Percentiles rank a stretch among this genome's conserved stretches.
Evolutionary conservation across 2,888 invertebrate species (phyloP).

Genomic region (Synergus itoensis): DNA sequence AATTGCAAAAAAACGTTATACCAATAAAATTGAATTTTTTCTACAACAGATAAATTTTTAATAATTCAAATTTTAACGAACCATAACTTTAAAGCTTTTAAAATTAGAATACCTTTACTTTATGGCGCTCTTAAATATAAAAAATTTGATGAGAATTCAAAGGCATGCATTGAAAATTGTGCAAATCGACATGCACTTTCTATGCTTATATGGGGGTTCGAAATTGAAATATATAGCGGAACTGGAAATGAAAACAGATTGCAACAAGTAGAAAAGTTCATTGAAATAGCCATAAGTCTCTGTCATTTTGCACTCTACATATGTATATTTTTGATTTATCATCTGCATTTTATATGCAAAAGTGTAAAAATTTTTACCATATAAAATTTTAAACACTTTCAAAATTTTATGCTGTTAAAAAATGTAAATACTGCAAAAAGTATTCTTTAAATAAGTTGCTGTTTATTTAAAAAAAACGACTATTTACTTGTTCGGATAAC

Average conservation of each 20-base stretch:
- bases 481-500: background rate
- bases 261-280: conserved; percentile 6
- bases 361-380: no score
- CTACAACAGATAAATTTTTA: no score
- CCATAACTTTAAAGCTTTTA: background rate
- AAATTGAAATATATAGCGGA: conserved; percentile 16
- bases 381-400: background rate
- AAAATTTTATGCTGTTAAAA: background rate
- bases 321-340: background rate
- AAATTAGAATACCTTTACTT: background rate
- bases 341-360: background rate
- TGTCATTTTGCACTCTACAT: background rate
- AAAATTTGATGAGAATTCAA: background rate
- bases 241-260: conserved; percentile 26
- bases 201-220: background rate
- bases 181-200: background rate
- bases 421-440: background rate
- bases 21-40: no score
- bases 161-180: background rate
- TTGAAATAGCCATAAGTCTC: background rate
- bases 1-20: no score
- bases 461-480: no score
- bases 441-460: background rate
- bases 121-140: background rate
- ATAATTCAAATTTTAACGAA: no score